Percentiles rank a stretch among this genome's conserved stretches.
Conservation (phyloP, 2,888 invertebrate genomes). For the Heliconius erato region DNA sequence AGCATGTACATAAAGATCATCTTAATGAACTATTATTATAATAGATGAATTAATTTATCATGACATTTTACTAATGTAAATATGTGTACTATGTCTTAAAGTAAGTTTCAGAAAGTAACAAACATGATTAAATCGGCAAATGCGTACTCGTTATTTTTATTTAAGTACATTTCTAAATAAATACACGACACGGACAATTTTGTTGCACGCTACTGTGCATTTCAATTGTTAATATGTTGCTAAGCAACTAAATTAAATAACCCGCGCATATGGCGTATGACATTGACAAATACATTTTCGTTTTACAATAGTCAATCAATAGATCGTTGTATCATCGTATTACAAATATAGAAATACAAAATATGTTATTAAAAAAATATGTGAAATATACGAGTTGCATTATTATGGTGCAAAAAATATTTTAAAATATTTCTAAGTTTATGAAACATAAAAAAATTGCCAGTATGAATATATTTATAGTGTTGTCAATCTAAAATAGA, state of each 20-base stretch:
- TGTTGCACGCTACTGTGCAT: constrained; percentile 66
- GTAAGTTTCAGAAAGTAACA: not conserved
- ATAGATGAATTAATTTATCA: constrained; percentile 17
- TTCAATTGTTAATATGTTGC: constrained; percentile 73
- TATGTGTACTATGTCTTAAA: not conserved
- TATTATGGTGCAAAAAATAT: not conserved
- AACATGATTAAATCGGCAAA: not conserved
- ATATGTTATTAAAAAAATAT: not conserved
- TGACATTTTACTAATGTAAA: constrained; percentile 1
- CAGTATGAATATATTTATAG: not conserved
- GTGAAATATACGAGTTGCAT: not conserved
- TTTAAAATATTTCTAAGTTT: not conserved
- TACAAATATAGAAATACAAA: not conserved
- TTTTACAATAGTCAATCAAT: constrained; percentile 1
- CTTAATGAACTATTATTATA: constrained; percentile 40
- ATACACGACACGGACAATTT: constrained; percentile 33
- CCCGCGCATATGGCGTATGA: constrained; percentile 63
- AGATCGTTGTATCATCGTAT: not conserved
- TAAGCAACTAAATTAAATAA: constrained; percentile 79
- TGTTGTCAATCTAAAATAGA: constrained; percentile 46
- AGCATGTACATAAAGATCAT: constrained; percentile 51
- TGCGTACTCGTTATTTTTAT: constrained; percentile 9
- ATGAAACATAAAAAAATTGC: not conserved
- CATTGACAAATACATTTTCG: constrained; percentile 28
- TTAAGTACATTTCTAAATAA: constrained; percentile 34